Evolutionary conservation across 2,113 vertebrate genomes (phyloP).

Genomic region (Notothenia rossii): DNA sequence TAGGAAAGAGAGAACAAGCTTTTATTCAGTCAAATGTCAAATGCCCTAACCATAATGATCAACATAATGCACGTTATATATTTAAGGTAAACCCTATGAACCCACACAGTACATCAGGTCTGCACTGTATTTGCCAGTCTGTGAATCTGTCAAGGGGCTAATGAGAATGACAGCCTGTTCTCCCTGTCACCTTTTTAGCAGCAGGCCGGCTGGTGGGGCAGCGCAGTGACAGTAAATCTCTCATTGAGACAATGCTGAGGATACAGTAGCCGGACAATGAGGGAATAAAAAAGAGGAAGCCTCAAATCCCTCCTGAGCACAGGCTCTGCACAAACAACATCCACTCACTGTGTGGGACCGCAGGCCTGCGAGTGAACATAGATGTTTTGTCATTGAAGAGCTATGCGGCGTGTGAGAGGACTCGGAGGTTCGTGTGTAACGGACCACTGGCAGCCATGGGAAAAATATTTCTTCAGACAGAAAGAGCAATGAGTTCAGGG

Average conservation of each 20-base stretch:
- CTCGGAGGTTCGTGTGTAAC: slow-evolving; percentile 8
- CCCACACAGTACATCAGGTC: background rate
- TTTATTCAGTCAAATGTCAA: slow-evolving; percentile 4
- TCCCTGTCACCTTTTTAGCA: slow-evolving; percentile 83
- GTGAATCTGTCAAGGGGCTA: slow-evolving; percentile 63
- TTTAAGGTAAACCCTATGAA: background rate
- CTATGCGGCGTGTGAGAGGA: slow-evolving; percentile 41
- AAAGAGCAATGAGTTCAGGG: slow-evolving; percentile 45
- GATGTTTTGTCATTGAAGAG: slow-evolving; percentile 47
- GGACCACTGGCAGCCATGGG: slow-evolving; percentile 34
- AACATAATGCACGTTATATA: background rate
- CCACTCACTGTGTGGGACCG: slow-evolving; percentile 34
- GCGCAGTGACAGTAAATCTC: slow-evolving; percentile 83
- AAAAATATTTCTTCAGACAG: slow-evolving; percentile 45
- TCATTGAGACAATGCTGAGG: slow-evolving; percentile 87
- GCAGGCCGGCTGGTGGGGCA: slow-evolving; percentile 67
- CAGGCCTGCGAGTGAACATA: slow-evolving; percentile 15
- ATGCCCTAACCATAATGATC: background rate
- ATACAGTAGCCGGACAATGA: slow-evolving; percentile 87
- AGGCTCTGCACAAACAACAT: slow-evolving; percentile 78
- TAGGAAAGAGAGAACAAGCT: background rate
- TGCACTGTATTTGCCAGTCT: slow-evolving; percentile 3
- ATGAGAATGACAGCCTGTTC: slow-evolving; percentile 81
- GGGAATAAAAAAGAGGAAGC: slow-evolving; percentile 87
- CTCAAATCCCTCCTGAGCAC: slow-evolving; percentile 77